Evolutionary conservation across 2,888 invertebrate genomes (phyloP).

Genomic region (Mythimna ferrago): DNA sequence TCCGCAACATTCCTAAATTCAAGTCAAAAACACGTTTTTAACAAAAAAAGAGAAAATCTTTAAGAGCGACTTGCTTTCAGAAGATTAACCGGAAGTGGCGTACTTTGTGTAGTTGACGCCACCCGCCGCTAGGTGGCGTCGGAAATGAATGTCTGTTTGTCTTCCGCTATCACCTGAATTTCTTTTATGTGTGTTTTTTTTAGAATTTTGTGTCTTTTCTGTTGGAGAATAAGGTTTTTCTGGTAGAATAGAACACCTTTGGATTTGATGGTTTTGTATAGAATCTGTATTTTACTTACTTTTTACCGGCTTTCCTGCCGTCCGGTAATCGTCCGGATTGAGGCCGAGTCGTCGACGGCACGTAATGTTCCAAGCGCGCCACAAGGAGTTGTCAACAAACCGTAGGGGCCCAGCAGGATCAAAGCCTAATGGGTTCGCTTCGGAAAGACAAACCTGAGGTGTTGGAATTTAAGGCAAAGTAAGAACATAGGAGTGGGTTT

Average conservation of each 20-base stretch:
- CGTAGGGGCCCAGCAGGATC: too few relatives aligned
- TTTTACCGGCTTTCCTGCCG: too few relatives aligned
- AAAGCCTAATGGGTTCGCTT: too few relatives aligned
- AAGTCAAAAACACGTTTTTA: constrained; percentile 58
- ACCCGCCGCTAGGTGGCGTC: constrained; percentile 68
- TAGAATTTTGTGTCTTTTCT: constrained; percentile 31
- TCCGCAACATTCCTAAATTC: constrained; percentile 51
- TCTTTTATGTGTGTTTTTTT: constrained; percentile 56
- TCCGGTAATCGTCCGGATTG: too few relatives aligned
- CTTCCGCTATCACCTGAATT: constrained; percentile 77
- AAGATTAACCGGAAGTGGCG: constrained; percentile 70
- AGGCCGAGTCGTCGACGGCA: too few relatives aligned
- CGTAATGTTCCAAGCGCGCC: too few relatives aligned
- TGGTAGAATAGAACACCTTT: background rate
- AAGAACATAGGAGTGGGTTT: too few relatives aligned
- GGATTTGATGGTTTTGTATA: background rate
- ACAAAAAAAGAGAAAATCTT: constrained; percentile 57
- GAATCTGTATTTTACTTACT: background rate
- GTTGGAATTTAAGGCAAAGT: too few relatives aligned
- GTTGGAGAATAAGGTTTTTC: constrained; percentile 31
- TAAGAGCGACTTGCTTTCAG: constrained; percentile 55
- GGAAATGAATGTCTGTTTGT: constrained; percentile 83
- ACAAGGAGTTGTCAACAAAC: too few relatives aligned
- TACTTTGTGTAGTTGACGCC: constrained; percentile 74
- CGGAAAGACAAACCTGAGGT: too few relatives aligned